Conservation (phyloP, 2,113 vertebrate species). For the Eonycteris spelaea region DNA sequence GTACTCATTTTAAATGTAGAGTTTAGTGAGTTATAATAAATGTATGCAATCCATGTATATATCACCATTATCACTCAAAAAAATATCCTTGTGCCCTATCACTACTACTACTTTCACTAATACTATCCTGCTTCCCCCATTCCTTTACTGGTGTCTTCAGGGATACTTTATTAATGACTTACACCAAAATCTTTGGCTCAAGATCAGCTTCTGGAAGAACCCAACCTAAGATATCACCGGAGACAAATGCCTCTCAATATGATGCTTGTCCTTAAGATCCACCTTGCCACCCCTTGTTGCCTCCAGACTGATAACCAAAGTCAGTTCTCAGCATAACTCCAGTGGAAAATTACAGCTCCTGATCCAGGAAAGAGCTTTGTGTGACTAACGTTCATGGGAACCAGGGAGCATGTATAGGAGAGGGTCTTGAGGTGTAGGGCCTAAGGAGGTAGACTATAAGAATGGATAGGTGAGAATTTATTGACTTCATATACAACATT, state of each 20-base stretch:
- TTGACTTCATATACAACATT: background rate
- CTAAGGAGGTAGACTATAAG: background rate
- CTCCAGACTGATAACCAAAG: background rate
- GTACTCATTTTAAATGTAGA: background rate
- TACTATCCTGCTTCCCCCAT: background rate
- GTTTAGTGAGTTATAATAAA: background rate
- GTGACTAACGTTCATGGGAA: background rate
- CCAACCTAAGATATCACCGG: background rate
- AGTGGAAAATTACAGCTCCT: background rate
- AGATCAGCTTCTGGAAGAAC: background rate
- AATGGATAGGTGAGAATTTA: background rate
- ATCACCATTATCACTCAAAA: background rate
- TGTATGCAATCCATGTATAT: background rate
- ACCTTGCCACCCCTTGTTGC: background rate
- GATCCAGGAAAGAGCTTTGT: background rate
- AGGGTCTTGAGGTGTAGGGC: background rate
- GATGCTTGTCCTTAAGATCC: background rate
- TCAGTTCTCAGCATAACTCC: background rate
- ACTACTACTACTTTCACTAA: background rate
- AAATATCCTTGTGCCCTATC: background rate
- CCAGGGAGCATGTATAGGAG: background rate
- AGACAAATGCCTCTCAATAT: background rate
- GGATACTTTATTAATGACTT: background rate
- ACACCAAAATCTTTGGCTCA: background rate
- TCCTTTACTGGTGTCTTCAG: background rate